Conservation (phyloP, 2,113 vertebrate species). For the Myotis davidii region DNA sequence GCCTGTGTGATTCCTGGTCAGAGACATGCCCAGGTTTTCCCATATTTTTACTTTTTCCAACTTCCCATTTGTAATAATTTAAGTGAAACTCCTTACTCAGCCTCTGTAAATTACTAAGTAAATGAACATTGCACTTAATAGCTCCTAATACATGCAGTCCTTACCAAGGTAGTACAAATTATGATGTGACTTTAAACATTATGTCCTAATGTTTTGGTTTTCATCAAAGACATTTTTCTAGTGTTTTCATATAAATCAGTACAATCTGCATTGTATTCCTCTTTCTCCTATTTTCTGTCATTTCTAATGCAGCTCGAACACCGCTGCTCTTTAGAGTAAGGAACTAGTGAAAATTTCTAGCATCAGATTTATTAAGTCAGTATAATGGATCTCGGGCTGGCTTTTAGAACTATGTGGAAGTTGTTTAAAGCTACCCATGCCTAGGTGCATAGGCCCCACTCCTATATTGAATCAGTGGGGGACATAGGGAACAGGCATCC, state of each 20-base stretch:
- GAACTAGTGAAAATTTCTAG: slow-evolving; percentile 14
- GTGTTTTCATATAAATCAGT: slow-evolving; percentile 24
- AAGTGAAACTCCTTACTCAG: slow-evolving; percentile 10
- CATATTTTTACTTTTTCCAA: slow-evolving; percentile 1
- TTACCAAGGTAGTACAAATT: slow-evolving; percentile 3
- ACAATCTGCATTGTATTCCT: background rate
- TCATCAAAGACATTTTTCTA: slow-evolving; percentile 19
- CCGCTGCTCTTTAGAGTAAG: background rate
- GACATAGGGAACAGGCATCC: background rate
- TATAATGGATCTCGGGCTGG: background rate
- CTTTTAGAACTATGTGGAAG: background rate
- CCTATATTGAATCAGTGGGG: background rate
- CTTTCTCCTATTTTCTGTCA: slow-evolving; percentile 18
- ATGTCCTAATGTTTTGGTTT: slow-evolving; percentile 50
- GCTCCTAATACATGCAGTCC: background rate
- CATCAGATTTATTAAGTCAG: background rate
- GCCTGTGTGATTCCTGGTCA: too few species aligned
- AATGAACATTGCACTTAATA: background rate
- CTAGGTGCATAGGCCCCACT: background rate
- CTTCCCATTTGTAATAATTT: slow-evolving; percentile 9
- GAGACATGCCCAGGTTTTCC: background rate
- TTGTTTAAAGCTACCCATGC: background rate
- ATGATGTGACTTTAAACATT: slow-evolving; percentile 11
- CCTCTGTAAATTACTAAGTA: slow-evolving; percentile 1
- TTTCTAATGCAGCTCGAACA: background rate